A percentile compares a stretch with the other conserved stretches of the same genome.
Conservation (phyloP, 2,113 vertebrate genomes). For the Polypterus senegalus region DNA sequence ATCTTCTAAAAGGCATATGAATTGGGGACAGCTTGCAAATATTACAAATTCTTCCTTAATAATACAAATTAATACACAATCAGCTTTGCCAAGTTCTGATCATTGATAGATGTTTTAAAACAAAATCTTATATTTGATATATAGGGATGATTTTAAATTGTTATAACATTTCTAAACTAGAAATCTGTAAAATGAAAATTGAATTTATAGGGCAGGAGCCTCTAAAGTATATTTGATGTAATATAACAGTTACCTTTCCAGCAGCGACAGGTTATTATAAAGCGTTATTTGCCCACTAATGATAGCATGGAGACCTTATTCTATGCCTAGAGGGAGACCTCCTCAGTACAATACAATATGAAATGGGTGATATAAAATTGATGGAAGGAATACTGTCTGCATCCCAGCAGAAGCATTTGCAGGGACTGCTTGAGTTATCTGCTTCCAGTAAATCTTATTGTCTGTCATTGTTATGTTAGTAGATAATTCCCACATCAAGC, state of each 20-base stretch:
- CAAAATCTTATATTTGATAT: too few relatives aligned
- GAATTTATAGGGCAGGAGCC: neutral
- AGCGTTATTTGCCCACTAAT: neutral
- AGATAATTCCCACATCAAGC: neutral
- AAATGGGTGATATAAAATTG: neutral
- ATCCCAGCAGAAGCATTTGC: neutral
- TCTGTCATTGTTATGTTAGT: neutral
- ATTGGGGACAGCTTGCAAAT: too few relatives aligned
- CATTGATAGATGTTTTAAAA: too few relatives aligned
- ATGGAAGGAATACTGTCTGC: constrained; percentile 1
- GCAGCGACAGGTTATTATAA: neutral
- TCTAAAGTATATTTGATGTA: neutral
- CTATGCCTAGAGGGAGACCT: neutral
- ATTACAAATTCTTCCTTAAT: too few relatives aligned
- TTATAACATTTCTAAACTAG: neutral
- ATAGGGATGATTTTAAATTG: too few relatives aligned
- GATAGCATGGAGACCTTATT: neutral
- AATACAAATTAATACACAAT: too few relatives aligned
- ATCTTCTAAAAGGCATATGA: too few relatives aligned
- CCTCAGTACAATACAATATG: constrained; percentile 1
- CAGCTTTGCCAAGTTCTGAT: too few relatives aligned
- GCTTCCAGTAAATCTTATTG: neutral
- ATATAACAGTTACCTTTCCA: neutral
- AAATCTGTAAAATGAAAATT: neutral
- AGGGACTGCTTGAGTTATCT: constrained; percentile 1